These are phyloP conservation scores for Microctenopoma stevenorrisi DNA, from an alignment of 2,797 vertebrate species.

Conservation along the genomic window DNA sequence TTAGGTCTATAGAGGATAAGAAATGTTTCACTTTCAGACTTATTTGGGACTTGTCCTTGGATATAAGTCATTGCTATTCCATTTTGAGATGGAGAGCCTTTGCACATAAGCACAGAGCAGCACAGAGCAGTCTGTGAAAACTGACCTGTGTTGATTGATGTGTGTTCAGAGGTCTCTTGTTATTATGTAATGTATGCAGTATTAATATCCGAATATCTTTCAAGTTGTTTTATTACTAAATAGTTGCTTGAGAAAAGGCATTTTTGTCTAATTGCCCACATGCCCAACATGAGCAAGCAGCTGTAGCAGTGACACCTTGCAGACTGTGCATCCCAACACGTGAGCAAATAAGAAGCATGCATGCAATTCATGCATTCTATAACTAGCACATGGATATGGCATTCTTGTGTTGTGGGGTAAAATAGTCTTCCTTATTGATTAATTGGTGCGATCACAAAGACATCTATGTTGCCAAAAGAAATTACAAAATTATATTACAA, in stretches of 20 bases:
- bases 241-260: background rate
- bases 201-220: background rate
- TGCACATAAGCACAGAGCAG: constrained; percentile 15
- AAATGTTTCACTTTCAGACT: constrained; percentile 76
- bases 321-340: constrained; percentile 29
- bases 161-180: constrained; percentile 1
- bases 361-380: constrained; percentile 12
- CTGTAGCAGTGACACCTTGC: background rate
- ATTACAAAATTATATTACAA: no score
- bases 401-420: constrained; percentile 46
- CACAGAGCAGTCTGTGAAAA: constrained; percentile 23
- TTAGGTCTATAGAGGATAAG: constrained; percentile 71
- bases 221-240: background rate
- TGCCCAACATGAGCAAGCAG: constrained; percentile 12
- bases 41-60: constrained; percentile 79
- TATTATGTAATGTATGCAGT: background rate
- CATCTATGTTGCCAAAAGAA: background rate
- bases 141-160: constrained; percentile 4
- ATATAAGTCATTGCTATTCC: constrained; percentile 68
- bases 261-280: background rate
- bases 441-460: background rate
- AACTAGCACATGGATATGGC: constrained; percentile 34
- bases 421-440: background rate
- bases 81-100: constrained; percentile 52
- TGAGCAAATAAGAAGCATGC: constrained; percentile 27